These are phyloP conservation scores for Corapipo altera DNA, from an alignment of 2,113 vertebrate genomes.

Conservation along the genomic window DNA sequence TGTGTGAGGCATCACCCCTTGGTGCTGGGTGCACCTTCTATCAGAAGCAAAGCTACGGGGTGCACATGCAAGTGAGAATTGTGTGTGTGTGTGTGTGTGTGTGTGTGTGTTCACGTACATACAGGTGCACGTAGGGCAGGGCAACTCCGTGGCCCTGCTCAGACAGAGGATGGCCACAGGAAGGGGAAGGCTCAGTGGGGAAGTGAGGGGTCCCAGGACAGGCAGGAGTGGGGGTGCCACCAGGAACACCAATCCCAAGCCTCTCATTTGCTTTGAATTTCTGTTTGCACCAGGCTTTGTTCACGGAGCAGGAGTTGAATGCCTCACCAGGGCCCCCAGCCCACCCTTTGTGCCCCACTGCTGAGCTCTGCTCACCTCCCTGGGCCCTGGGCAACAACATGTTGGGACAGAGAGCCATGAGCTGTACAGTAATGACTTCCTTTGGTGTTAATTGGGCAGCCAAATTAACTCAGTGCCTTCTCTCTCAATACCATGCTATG, in stretches of 20 bases:
- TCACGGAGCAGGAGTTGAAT: rapidly evolving
- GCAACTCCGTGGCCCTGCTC: neutral
- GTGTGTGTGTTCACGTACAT: neutral
- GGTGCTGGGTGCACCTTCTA: rapidly evolving
- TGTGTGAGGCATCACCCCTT: rapidly evolving
- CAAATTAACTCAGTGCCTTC: neutral
- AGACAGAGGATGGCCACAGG: neutral
- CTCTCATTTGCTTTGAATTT: neutral
- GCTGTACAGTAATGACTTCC: neutral
- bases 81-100: rapidly evolving
- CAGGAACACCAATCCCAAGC: rapidly evolving
- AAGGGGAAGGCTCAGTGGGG: neutral
- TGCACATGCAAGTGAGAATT: rapidly evolving
- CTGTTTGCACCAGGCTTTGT: neutral
- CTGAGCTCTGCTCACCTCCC: neutral
- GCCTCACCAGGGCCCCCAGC: rapidly evolving
- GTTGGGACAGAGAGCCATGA: neutral
- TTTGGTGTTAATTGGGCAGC: neutral
- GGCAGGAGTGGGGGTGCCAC: rapidly evolving
- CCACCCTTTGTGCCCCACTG: neutral
- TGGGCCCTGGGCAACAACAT: rapidly evolving
- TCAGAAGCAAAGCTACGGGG: neutral
- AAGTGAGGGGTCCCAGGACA: neutral
- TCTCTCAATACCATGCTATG: rapidly evolving
- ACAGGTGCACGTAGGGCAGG: neutral